Evolutionary conservation across 2,797 vertebrate genomes (phyloP), one percentile per base, ranked within the genome.

Genomic region (Merluccius polli): DNA sequence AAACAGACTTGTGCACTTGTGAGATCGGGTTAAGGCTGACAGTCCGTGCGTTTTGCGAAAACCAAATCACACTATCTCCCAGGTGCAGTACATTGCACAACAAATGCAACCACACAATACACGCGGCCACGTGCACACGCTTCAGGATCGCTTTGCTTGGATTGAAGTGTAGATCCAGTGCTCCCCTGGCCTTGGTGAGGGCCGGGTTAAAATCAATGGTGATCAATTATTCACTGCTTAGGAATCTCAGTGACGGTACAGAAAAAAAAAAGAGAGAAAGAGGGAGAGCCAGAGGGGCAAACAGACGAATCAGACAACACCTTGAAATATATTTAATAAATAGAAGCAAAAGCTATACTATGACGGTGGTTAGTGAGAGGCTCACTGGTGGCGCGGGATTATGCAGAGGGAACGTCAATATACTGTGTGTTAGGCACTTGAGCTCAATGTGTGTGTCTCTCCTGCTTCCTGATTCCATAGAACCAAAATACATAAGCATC

Each of bases 181-280:
- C 93, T 91, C 93, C 91, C 93, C 92, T 88, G 89, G 89, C 91
- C 93, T 91, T 93, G 95, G 94, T 95, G 93, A 95, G 91, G 93
- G 92, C 94, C 65, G 93, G 93, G 95, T 96, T 94, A 94, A 94
- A 96, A 97, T 97, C 95, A 96, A 96, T 97, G 94, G 92, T 93
- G 89, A 96, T 98, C 92, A 96, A 98, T 97, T 97, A 98, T 98
- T 98, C 94, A 97, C 89, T 86, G 88, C 88, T 86, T 85, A 90
- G 90, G 89, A 92, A 92, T 88, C 93, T 90, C 59, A 85, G 79
- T 69, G 83, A 81, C 83, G 89, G 90, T 93, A 92, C 88, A 93
- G 93, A 90, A 4, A 35, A 1, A 68, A 68, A 30, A 68, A 31
- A 69, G 13, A 63, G 3, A 69, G 76, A 81, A 79, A 63, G 75